Evolutionary conservation across 2,113 vertebrate species (phyloP).

Genomic region (Thryonomys swinderianus): DNA sequence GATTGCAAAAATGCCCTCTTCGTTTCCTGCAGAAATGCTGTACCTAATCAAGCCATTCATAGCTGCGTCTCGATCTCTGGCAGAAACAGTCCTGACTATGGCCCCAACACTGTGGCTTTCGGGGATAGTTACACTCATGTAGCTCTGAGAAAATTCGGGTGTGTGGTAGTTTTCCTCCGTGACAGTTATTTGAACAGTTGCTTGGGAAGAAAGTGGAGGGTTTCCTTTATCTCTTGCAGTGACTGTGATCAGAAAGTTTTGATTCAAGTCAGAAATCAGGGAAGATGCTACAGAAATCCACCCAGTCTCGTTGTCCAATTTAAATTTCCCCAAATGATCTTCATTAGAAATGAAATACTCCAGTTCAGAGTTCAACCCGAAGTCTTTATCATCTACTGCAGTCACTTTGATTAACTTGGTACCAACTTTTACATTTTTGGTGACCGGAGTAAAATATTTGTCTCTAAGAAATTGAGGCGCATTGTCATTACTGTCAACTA

Average conservation of each 20-base stretch:
- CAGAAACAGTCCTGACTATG: slow-evolving; percentile 92
- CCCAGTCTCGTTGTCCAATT: slow-evolving; percentile 91
- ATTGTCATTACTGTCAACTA: slow-evolving; percentile 97
- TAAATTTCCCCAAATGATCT: slow-evolving; percentile 91
- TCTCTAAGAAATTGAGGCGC: slow-evolving; percentile 90
- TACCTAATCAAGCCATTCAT: slow-evolving; percentile 95
- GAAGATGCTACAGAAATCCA: slow-evolving; percentile 95
- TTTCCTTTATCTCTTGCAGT: slow-evolving; percentile 95
- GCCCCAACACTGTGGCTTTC: slow-evolving; percentile 93
- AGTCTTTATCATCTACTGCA: slow-evolving; percentile 95
- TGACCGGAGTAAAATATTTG: slow-evolving; percentile 95
- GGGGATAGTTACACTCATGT: slow-evolving; percentile 90
- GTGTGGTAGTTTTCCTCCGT: slow-evolving; percentile 98
- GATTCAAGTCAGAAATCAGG: slow-evolving; percentile 92
- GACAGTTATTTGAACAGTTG: slow-evolving; percentile 90
- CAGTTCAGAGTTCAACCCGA: slow-evolving; percentile 96
- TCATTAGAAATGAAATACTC: slow-evolving; percentile 92
- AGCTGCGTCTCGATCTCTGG: slow-evolving; percentile 94
- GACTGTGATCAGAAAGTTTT: slow-evolving; percentile 90
- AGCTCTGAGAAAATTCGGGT: slow-evolving; percentile 96
- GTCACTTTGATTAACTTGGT: slow-evolving; percentile 92
- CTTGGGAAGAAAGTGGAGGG: slow-evolving; percentile 91
- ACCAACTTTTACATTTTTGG: slow-evolving; percentile 94
- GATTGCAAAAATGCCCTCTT: slow-evolving; percentile 91
- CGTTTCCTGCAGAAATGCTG: slow-evolving; percentile 93